Percentiles rank a stretch among this genome's conserved stretches.
phyloP scores from a whole-genome alignment of 1,140 invertebrate genomes.

The Dendroctonus ponderosae region DNA sequence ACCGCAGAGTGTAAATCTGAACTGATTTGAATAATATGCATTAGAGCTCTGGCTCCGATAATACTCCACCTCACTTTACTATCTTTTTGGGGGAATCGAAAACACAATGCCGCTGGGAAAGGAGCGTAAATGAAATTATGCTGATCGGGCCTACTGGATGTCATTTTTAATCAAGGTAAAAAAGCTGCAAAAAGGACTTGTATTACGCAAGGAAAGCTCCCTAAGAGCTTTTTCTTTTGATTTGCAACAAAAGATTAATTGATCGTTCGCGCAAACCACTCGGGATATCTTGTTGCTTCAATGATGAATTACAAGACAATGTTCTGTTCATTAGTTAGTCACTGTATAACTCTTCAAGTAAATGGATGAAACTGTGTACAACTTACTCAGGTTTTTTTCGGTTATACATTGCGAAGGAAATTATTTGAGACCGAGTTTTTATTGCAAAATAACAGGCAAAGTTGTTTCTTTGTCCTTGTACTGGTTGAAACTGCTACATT shows the following conservation, averaged over 20 bases:
- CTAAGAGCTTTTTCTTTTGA: slow-evolving; percentile 23
- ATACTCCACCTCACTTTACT: slow-evolving; percentile 27
- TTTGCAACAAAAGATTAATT: slow-evolving; percentile 20
- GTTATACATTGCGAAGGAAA: no score
- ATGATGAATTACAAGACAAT: no score
- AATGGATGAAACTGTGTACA: no score
- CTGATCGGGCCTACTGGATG: slow-evolving; percentile 30
- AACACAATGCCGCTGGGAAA: slow-evolving; percentile 28
- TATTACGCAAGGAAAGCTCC: slow-evolving; percentile 8
- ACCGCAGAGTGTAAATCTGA: slow-evolving; percentile 29
- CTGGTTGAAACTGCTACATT: no score
- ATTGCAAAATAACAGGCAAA: no score
- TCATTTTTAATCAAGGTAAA: slow-evolving; percentile 32
- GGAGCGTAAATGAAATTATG: slow-evolving; percentile 31
- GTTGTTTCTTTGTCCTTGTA: no score
- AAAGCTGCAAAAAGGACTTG: slow-evolving; percentile 26
- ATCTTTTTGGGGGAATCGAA: slow-evolving; percentile 28
- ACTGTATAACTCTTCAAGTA: no score
- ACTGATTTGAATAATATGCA: slow-evolving; percentile 32
- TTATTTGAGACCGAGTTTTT: no score
- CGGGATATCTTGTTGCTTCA: no score
- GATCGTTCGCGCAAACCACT: background rate
- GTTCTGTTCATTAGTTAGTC: no score
- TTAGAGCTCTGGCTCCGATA: slow-evolving; percentile 17
- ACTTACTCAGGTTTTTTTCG: no score